A percentile compares a stretch with the other conserved stretches of the same genome.
Evolutionary conservation across 2,113 vertebrate species (phyloP).

Genomic region (Catharus bicknelli): DNA sequence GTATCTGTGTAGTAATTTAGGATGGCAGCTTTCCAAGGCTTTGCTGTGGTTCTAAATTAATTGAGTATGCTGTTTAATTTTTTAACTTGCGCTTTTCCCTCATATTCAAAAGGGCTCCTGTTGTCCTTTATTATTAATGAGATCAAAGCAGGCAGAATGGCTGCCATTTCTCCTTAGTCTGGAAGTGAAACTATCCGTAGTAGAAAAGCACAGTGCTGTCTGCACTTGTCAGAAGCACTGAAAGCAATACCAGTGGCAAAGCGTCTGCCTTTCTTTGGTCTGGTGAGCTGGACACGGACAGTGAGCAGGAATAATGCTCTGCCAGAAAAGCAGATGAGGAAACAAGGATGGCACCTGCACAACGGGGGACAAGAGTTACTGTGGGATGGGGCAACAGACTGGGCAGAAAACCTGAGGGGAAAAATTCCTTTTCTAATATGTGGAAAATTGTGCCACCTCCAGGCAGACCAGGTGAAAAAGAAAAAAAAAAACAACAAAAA

Average conservation of each 20-base stretch:
- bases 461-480: neutral
- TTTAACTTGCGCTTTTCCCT: conserved; percentile 1
- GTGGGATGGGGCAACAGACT: neutral
- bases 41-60: conserved; percentile 50
- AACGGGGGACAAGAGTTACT: neutral
- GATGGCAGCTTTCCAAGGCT: conserved; percentile 32
- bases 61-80: conserved; percentile 26
- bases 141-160: conserved; percentile 30
- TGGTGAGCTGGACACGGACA: neutral
- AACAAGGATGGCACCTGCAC: neutral
- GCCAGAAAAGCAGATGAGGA: neutral
- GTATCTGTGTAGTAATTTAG: conserved; percentile 1
- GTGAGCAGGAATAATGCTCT: neutral
- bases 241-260: neutral
- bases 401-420: neutral
- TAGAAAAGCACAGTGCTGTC: neutral
- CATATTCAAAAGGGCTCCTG: neutral
- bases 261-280: neutral
- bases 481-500: neutral
- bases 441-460: neutral
- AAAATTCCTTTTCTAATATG: neutral
- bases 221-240: neutral
- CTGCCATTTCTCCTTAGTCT: conserved; percentile 23
- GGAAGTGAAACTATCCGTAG: neutral
- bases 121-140: conserved; percentile 31